These are phyloP conservation scores for Lepidurus couesii DNA, from an alignment of 1,140 invertebrate species.

Conservation along the genomic window DNA sequence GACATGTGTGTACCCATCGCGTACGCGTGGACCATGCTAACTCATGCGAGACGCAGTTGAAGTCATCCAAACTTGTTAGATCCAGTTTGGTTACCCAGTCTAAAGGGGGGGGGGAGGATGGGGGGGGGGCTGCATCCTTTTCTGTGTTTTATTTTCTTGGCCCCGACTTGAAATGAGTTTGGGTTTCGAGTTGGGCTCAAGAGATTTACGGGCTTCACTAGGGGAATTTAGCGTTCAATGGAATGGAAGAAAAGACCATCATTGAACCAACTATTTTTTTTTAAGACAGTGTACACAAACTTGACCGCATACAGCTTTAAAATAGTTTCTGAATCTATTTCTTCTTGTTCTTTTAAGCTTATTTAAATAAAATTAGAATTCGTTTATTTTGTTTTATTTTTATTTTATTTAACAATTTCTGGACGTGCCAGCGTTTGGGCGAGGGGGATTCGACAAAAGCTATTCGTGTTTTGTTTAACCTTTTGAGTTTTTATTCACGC, in stretches of 20 bases:
- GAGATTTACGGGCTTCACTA: not conserved
- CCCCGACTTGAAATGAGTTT: not conserved
- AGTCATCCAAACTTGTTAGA: not conserved
- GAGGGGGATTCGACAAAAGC: too few relatives aligned
- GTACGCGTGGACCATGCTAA: not conserved
- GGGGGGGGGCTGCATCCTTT: not conserved
- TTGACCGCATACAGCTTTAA: too few relatives aligned
- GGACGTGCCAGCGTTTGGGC: too few relatives aligned
- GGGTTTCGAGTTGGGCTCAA: conserved; percentile 8
- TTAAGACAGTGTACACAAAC: too few relatives aligned
- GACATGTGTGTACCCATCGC: not conserved
- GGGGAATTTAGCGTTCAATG: not conserved
- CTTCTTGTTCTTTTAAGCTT: not conserved
- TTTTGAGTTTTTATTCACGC: too few relatives aligned
- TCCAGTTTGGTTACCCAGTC: not conserved
- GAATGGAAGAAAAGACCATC: not conserved
- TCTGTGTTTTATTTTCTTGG: not conserved
- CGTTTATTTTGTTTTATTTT: conserved; percentile 27
- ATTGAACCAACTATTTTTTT: too few relatives aligned
- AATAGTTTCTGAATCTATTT: not conserved
- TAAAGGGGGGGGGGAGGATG: not conserved
- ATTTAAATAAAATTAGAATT: not conserved
- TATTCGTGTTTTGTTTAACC: too few relatives aligned
- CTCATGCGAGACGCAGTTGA: not conserved
- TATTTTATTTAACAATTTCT: not conserved